A percentile compares a stretch with the other conserved stretches of the same genome.
phyloP scores from a whole-genome alignment of 2,888 invertebrate species.

The Idaea biselata region DNA sequence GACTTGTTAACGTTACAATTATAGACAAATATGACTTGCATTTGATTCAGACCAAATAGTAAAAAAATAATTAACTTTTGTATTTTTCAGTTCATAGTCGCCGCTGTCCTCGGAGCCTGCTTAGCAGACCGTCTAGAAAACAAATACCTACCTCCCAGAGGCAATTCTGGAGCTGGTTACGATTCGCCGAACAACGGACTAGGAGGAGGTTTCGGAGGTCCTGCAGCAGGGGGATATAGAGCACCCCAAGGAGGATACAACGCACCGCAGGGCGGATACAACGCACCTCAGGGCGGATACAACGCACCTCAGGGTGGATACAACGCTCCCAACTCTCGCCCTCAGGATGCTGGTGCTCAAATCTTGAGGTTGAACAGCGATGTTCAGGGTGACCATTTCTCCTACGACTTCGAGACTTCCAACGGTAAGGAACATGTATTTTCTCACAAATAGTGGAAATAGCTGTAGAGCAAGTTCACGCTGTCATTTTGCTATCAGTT shows the following conservation, averaged over 20 bases:
- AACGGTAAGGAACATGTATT: conserved; percentile 43
- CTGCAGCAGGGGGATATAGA: conserved; percentile 30
- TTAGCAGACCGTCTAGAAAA: conserved; percentile 73
- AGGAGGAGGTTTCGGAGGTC: conserved; percentile 31
- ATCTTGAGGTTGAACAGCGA: conserved; percentile 68
- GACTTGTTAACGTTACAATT: not conserved
- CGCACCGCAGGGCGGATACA: conserved; percentile 19
- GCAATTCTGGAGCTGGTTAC: conserved; percentile 65
- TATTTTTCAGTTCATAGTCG: conserved; percentile 62
- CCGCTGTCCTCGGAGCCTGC: conserved; percentile 68
- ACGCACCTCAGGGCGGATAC: conserved; percentile 19
- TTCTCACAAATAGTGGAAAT: not conserved
- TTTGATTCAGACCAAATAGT: not conserved
- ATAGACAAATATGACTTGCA: not conserved
- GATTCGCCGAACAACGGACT: conserved; percentile 38
- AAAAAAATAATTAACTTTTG: not conserved
- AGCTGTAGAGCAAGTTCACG: too few species aligned
- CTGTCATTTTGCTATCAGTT: too few species aligned
- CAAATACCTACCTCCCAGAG: conserved; percentile 75
- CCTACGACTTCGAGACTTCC: conserved; percentile 73
- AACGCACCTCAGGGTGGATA: conserved; percentile 22
- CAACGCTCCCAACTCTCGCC: conserved; percentile 37
- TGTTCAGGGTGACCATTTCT: conserved; percentile 70
- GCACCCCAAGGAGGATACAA: conserved; percentile 22
- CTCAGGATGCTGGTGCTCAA: conserved; percentile 62